Base-by-base conservation (phyloP, 2,797 vertebrate species). In the Urosaurus nigricauda region DNA sequence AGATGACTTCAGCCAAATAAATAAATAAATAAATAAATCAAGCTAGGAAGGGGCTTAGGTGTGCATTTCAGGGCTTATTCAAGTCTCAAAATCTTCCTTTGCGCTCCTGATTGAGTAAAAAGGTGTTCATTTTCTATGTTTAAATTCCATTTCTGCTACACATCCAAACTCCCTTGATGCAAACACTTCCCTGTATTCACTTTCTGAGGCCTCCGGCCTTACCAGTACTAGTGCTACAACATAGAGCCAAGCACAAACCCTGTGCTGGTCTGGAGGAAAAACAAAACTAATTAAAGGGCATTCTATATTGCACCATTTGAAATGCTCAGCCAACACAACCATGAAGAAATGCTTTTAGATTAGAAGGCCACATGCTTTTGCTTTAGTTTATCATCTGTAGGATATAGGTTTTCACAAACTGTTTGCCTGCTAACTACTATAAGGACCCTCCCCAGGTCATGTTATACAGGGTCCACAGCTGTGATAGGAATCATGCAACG, bases 41-140 rank as follows among this genome's bases (percentile, higher is more conserved):
- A n/a, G 11, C 4, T 56, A 53, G 4, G 47, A 13, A 11, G 17
- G 92, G 5, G 17, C 68, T 89, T 87, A 84, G 14, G 32, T 90
- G 4, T 26, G 11, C 24, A 91, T 35, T 7, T 63, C 0, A 5
- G 87, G 56, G 56, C 2, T 60, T 90, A 29, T 87, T 92, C 37
- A 56, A 14, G 47, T 19, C 73, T 56, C 84, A 80, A n/a, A 93
- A 79, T 12, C 84, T 11, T 47, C 65, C 9, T 82, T 37, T 65
- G 37, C 37, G 21, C 7, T 73, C 32, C 43, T 79, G 14, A 80
- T 51, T 32, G 63, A 87, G 7, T 73, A 68, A 26, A 68, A 63
- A 24, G 24, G 16, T 51, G 56, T 11, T 40, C 32, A 43, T 40
- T 65, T 60, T 29, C 37, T 75, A 60, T 60, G 37, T 53, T 79